Conservation (phyloP, 2,797 vertebrate genomes). For the Alosa sapidissima region DNA sequence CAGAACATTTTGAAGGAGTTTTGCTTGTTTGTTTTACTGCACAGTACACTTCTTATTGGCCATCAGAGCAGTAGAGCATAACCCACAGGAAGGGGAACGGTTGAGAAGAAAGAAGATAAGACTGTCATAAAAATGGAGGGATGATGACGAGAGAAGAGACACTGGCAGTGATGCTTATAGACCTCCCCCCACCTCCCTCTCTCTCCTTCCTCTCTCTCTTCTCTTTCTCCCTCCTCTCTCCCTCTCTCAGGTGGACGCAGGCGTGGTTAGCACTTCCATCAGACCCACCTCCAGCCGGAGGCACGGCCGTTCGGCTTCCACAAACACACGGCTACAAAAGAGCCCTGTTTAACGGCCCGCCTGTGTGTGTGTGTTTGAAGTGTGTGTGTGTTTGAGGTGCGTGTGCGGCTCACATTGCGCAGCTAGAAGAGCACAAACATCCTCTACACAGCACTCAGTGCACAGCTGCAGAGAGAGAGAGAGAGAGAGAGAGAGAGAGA, state of each 20-base stretch:
- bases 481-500: not conserved
- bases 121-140: not conserved
- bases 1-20: too few species aligned
- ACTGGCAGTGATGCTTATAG: not conserved
- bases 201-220: not conserved
- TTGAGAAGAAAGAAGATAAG: not conserved
- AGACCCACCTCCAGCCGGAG: conserved; percentile 5
- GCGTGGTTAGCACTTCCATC: conserved; percentile 22
- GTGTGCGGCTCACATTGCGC: conserved; percentile 34
- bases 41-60: not conserved
- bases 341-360: conserved; percentile 28
- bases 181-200: not conserved
- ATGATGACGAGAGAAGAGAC: not conserved
- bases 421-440: conserved; percentile 48
- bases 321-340: conserved; percentile 43
- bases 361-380: conserved; percentile 5
- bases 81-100: not conserved
- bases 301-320: conserved; percentile 20
- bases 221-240: not conserved
- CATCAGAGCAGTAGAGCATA: not conserved
- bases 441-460: conserved; percentile 47
- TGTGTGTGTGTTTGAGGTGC: not conserved
- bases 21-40: not conserved
- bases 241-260: not conserved
- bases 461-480: conserved; percentile 23